Evolutionary conservation across 2,888 invertebrate genomes (phyloP).

Genomic region (Parnassius mnemosyne): DNA sequence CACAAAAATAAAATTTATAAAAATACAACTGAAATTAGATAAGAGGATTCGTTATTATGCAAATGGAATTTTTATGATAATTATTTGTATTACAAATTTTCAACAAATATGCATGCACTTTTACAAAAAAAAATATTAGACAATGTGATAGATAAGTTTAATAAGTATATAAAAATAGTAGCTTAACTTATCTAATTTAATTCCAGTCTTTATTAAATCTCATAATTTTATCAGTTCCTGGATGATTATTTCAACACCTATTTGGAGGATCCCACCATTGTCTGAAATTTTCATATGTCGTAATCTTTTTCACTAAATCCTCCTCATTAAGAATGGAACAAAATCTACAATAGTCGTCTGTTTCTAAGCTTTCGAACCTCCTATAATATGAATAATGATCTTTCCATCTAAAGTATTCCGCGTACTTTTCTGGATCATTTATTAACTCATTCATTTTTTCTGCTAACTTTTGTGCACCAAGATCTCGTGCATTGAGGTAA

Average conservation of each 20-base stretch:
- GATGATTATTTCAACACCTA: slow-evolving; percentile 26
- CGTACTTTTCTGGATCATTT: slow-evolving; percentile 48
- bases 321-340: slow-evolving; percentile 57
- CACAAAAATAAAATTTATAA: too few relatives aligned
- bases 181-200: too few relatives aligned
- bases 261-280: slow-evolving; percentile 58
- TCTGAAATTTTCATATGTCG: slow-evolving; percentile 48
- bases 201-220: background rate
- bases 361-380: slow-evolving; percentile 46
- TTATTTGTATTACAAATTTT: too few relatives aligned
- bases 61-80: too few relatives aligned
- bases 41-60: too few relatives aligned
- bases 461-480: slow-evolving; percentile 47
- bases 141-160: too few relatives aligned
- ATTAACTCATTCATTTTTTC: slow-evolving; percentile 54
- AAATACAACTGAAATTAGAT: too few relatives aligned
- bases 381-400: slow-evolving; percentile 58
- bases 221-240: too few relatives aligned
- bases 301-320: slow-evolving; percentile 39
- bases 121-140: too few relatives aligned
- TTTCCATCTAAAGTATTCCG: slow-evolving; percentile 61
- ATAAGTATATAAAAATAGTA: too few relatives aligned
- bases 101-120: too few relatives aligned
- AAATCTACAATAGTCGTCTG: slow-evolving; percentile 62
- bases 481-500: slow-evolving; percentile 55